These are phyloP conservation scores for Rhodeus uyekii DNA, from an alignment of 2,797 vertebrate genomes.

Conservation along the genomic window DNA sequence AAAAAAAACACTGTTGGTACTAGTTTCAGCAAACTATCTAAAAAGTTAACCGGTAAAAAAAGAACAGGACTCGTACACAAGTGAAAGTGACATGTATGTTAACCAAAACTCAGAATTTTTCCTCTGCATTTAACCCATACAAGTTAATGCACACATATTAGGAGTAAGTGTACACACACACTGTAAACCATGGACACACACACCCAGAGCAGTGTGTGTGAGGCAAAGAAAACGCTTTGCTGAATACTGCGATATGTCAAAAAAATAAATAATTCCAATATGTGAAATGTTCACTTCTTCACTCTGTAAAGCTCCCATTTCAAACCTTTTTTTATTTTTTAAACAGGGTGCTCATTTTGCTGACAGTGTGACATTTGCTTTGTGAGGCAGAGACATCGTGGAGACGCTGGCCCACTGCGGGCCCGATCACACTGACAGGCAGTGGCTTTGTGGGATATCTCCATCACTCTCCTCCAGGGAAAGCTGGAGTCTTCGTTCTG, in stretches of 20 bases:
- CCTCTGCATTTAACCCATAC: too few species aligned
- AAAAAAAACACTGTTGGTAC: not conserved
- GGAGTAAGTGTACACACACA: too few species aligned
- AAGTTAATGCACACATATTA: too few species aligned
- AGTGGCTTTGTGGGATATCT: slow-evolving; percentile 73
- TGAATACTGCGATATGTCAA: not conserved
- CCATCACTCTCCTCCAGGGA: slow-evolving; percentile 74
- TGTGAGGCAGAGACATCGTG: slow-evolving; percentile 71
- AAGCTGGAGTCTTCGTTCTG: slow-evolving; percentile 46
- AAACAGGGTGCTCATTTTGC: slow-evolving; percentile 31
- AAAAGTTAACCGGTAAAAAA: not conserved
- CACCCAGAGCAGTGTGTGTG: not conserved
- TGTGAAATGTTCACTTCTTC: slow-evolving; percentile 19
- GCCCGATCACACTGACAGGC: slow-evolving; percentile 72
- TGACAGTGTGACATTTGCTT: slow-evolving; percentile 79
- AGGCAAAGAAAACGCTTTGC: slow-evolving; percentile 36
- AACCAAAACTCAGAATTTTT: too few species aligned
- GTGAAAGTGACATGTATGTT: too few species aligned
- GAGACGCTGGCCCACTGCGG: slow-evolving; percentile 69
- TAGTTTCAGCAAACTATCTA: not conserved
- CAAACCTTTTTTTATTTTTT: slow-evolving; percentile 30
- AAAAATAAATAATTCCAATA: slow-evolving; percentile 42
- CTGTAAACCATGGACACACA: not conserved
- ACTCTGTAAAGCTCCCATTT: slow-evolving; percentile 34
- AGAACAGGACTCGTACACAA: not conserved